phyloP scores from a whole-genome alignment of 2,888 invertebrate species.

The Polymixis lichenea region DNA sequence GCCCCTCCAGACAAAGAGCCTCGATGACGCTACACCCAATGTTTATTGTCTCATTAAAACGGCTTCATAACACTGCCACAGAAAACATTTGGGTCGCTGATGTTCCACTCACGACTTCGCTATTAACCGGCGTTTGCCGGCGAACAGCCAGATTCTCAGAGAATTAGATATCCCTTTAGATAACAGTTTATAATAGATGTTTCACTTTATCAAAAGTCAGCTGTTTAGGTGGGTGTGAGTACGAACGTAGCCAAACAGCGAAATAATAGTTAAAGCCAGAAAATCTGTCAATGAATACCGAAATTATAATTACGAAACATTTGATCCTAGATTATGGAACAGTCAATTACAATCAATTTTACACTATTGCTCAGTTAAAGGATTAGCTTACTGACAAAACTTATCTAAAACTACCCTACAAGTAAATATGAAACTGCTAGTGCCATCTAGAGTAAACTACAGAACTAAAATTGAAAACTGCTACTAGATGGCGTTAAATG shows the following conservation, averaged over 20 bases:
- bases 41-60: slow-evolving; percentile 30
- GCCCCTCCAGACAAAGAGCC: slow-evolving; percentile 56
- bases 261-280: not conserved
- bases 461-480: not conserved
- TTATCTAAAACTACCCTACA: slow-evolving; percentile 37
- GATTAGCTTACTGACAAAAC: not conserved
- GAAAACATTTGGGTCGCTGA: slow-evolving; percentile 14
- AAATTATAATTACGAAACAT: not conserved
- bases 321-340: not conserved
- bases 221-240: slow-evolving; percentile 41
- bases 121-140: slow-evolving; percentile 1
- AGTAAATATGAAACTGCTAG: slow-evolving; percentile 27
- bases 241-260: slow-evolving; percentile 4
- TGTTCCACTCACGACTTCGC: slow-evolving; percentile 13
- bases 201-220: slow-evolving; percentile 32
- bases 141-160: slow-evolving; percentile 5
- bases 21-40: slow-evolving; percentile 46
- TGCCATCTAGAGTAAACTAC: slow-evolving; percentile 59
- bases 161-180: not conserved
- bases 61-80: slow-evolving; percentile 14
- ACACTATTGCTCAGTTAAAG: not conserved
- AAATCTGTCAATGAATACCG: not conserved
- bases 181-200: slow-evolving; percentile 13
- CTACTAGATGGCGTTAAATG: slow-evolving; percentile 46
- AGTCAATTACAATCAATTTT: not conserved